Evolutionary conservation across 2,113 vertebrate species (phyloP).

Genomic region (Chauna torquata): DNA sequence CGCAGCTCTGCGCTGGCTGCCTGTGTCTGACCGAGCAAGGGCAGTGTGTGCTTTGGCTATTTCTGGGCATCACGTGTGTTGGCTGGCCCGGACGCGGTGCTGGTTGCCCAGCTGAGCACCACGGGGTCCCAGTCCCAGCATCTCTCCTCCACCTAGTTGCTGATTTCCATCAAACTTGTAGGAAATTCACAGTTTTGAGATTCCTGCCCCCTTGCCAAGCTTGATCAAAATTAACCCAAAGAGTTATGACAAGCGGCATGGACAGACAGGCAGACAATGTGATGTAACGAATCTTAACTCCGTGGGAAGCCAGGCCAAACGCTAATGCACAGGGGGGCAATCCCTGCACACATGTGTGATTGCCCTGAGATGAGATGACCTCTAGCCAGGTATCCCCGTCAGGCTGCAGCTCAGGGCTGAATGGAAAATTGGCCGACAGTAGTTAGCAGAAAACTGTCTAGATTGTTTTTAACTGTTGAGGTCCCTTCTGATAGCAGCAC

Average conservation of each 20-base stretch:
- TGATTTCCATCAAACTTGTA: not conserved
- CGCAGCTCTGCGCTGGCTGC: not conserved
- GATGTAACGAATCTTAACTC: not conserved
- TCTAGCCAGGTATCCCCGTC: not conserved
- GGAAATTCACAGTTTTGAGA: not conserved
- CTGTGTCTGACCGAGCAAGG: fast-evolving
- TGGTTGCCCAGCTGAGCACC: not conserved
- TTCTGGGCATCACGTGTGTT: not conserved
- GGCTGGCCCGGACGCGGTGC: not conserved
- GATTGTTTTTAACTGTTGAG: not conserved
- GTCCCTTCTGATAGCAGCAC: not conserved
- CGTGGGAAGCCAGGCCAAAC: not conserved
- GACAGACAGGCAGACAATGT: not conserved
- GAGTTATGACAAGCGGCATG: not conserved
- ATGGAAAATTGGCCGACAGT: not conserved
- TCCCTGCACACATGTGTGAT: fast-evolving
- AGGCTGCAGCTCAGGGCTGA: not conserved
- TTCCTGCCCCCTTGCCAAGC: not conserved
- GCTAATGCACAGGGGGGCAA: fast-evolving
- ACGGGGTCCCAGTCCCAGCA: fast-evolving
- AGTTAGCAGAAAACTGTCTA: not conserved
- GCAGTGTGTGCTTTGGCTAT: not conserved
- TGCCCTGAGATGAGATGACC: not conserved
- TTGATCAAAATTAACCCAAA: not conserved
- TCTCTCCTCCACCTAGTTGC: not conserved